Evolutionary conservation across 2,888 invertebrate genomes (phyloP), one percentile per base, ranked within the genome.

Genomic region (Augochlorella aurata): DNA sequence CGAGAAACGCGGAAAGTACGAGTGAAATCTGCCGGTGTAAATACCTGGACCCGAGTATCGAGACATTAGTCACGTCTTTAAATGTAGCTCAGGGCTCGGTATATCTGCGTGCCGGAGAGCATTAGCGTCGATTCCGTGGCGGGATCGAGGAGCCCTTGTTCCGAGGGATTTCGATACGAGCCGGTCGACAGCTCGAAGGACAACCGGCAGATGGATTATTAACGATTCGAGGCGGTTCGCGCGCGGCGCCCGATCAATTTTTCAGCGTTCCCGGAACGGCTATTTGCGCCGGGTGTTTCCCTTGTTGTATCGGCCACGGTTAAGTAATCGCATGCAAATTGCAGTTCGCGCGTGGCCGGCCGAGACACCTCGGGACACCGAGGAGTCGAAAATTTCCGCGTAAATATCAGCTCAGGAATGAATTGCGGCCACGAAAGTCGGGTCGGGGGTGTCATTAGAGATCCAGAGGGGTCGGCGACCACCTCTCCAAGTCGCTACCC

Each of bases 31-130:
- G 52, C 38, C 61, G 71, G 70, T 79, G 86, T 88, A 88, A 91
- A 90, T 89, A 89, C 81, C 80, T 79, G 65, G 71, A 58, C 72
- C 74, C 71, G 75, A 82, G 82, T 74, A 81, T 81, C 75, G 85
- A 85, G 83, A 89, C 91, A 92, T 91, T 90, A 90, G 89, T 91
- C 90, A 92, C 86, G 85, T 85, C 84, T 87, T 90, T 88, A 89
- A 90, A 90, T 89, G 88, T 88, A 88, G 85, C 87, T 90, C 87
- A 74, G 81, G 50, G 68, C 54, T 68, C 82, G 71, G 78, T 70
- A 16, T 61, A 70, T 83, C 71, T 79, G 69, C 66, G 63, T 24
- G 54, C 44, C 49, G 52, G 65, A 79, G 75, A 77, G 82, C 84
- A 85, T 89, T 89, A 86, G 83, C 63, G 74, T 78, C 81, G 81